Percentiles rank a stretch among this genome's conserved stretches.
Evolutionary conservation across 2,888 invertebrate genomes (phyloP).

Genomic region (Antitype chi): DNA sequence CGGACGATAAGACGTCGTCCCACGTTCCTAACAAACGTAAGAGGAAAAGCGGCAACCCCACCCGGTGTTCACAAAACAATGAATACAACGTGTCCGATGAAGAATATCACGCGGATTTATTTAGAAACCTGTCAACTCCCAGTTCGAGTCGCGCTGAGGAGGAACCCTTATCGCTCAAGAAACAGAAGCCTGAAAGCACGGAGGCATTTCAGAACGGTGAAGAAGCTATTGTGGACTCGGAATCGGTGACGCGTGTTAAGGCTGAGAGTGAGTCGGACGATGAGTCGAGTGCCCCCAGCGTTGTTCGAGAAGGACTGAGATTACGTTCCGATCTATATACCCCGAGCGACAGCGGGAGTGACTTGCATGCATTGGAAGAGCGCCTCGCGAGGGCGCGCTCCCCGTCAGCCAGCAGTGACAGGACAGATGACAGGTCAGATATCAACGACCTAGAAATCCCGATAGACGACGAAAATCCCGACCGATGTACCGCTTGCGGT

Average conservation of each 20-base stretch:
- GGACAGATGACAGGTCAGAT: slow-evolving; percentile 83
- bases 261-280: slow-evolving; percentile 89
- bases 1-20: slow-evolving; percentile 87
- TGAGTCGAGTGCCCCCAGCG: slow-evolving; percentile 88
- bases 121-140: slow-evolving; percentile 85
- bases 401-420: slow-evolving; percentile 86
- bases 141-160: slow-evolving; percentile 84
- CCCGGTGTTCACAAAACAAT: slow-evolving; percentile 92
- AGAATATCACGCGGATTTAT: slow-evolving; percentile 86
- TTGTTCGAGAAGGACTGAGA: slow-evolving; percentile 87
- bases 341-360: slow-evolving; percentile 89
- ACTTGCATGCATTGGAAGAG: slow-evolving; percentile 88
- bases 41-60: slow-evolving; percentile 95
- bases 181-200: slow-evolving; percentile 86
- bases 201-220: slow-evolving; percentile 88
- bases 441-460: slow-evolving; percentile 93
- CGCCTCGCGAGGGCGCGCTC: slow-evolving; percentile 89
- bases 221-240: slow-evolving; percentile 83
- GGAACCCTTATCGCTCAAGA: slow-evolving; percentile 87
- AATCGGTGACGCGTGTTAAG: slow-evolving; percentile 84
- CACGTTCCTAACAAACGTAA: slow-evolving; percentile 93
- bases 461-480: slow-evolving; percentile 96
- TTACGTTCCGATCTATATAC: slow-evolving; percentile 87
- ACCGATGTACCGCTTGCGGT: slow-evolving; percentile 96
- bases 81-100: slow-evolving; percentile 88